Evolutionary conservation across 1,140 invertebrate species (phyloP).

Genomic region (Varroa destructor): DNA sequence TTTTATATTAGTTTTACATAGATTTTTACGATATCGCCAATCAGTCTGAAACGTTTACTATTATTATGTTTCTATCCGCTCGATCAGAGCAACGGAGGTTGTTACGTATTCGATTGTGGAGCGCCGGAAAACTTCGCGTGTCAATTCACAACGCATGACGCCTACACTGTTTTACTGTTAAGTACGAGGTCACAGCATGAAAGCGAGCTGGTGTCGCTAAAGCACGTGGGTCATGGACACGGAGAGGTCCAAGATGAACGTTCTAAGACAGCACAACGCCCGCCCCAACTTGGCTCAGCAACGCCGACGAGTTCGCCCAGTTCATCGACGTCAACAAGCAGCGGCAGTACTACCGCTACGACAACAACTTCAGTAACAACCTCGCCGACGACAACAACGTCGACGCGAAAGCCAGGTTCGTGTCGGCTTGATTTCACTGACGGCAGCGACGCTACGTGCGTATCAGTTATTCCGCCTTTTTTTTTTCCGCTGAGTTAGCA

Average conservation of each 20-base stretch:
- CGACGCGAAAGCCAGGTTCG: constrained; percentile 31
- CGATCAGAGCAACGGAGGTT: constrained; percentile 63
- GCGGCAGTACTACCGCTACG: constrained; percentile 33
- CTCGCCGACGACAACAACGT: constrained; percentile 28
- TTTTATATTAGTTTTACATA: too few relatives aligned
- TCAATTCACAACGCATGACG: constrained; percentile 72
- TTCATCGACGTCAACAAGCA: constrained; percentile 39
- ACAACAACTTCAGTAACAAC: constrained; percentile 26
- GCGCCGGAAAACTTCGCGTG: constrained; percentile 73
- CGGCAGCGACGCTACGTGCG: neutral
- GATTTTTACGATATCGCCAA: too few relatives aligned
- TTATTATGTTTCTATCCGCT: neutral
- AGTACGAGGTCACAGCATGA: constrained; percentile 49
- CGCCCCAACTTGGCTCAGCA: constrained; percentile 20
- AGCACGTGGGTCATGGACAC: constrained; percentile 61
- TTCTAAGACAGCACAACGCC: constrained; percentile 41
- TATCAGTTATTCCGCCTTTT: too few relatives aligned
- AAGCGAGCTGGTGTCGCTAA: constrained; percentile 40
- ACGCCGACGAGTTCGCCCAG: constrained; percentile 29
- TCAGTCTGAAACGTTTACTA: neutral
- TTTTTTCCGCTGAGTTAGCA: too few relatives aligned
- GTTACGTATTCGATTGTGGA: constrained; percentile 81
- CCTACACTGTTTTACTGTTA: constrained; percentile 51
- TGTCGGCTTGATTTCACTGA: constrained; percentile 31
- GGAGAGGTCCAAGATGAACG: constrained; percentile 58